These are phyloP conservation scores for Struthidea cinerea DNA, from an alignment of 2,113 vertebrate species.

Conservation along the genomic window DNA sequence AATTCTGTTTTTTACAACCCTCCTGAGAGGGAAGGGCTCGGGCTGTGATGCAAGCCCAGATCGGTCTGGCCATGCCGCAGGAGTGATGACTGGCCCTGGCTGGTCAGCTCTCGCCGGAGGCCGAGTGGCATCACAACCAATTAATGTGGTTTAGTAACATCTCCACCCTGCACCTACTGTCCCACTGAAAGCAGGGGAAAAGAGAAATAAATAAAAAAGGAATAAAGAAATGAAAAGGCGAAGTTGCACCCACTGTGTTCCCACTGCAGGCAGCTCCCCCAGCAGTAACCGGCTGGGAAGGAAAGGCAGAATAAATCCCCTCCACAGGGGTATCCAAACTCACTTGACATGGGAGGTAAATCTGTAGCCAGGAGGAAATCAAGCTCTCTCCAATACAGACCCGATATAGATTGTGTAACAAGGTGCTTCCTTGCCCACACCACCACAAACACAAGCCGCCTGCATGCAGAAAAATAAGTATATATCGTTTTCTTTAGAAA, in stretches of 20 bases:
- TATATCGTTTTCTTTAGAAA: conserved; percentile 23
- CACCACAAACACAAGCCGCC: conserved; percentile 1
- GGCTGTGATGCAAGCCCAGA: not conserved
- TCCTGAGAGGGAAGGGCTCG: accelerated
- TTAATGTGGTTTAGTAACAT: not conserved
- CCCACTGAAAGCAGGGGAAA: not conserved
- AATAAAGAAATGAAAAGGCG: not conserved
- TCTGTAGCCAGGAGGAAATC: not conserved
- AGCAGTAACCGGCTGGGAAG: accelerated
- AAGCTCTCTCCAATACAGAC: conserved; percentile 1
- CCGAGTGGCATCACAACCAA: not conserved
- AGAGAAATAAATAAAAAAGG: not conserved
- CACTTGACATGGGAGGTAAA: not conserved
- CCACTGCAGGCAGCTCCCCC: not conserved
- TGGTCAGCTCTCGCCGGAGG: not conserved
- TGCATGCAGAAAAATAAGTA: not conserved
- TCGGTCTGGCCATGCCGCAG: not conserved
- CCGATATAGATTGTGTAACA: not conserved
- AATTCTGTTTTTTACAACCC: not conserved
- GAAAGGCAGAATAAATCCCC: not conserved
- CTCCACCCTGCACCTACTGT: not conserved
- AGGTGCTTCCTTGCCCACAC: conserved; percentile 21
- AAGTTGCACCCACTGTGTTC: accelerated
- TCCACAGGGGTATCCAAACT: not conserved
- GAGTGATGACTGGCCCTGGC: not conserved